These are phyloP conservation scores for Parotia lawesii DNA, from an alignment of 2,113 vertebrate genomes.

Conservation along the genomic window DNA sequence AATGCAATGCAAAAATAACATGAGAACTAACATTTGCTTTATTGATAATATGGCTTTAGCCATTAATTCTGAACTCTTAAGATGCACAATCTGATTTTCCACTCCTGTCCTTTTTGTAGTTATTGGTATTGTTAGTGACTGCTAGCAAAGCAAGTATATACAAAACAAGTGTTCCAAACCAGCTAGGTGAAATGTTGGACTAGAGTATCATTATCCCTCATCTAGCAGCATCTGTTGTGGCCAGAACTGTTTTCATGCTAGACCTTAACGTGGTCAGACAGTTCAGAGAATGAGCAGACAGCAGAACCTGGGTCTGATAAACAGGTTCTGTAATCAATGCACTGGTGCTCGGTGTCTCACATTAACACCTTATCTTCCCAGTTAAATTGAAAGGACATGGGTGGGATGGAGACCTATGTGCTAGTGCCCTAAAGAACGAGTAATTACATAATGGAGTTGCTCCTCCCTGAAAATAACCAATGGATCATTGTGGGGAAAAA, in stretches of 20 bases:
- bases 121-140: not conserved
- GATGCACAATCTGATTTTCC: not conserved
- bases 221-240: not conserved
- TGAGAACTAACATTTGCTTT: not conserved
- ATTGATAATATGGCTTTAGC: not conserved
- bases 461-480: constrained; percentile 47
- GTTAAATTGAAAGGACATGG: not conserved
- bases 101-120: not conserved
- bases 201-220: not conserved
- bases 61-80: not conserved
- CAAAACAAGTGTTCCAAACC: not conserved
- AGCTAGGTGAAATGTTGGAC: not conserved
- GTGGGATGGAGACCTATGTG: constrained; percentile 9
- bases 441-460: not conserved
- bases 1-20: not conserved
- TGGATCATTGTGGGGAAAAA: not conserved
- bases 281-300: not conserved
- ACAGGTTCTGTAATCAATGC: constrained; percentile 7
- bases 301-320: constrained; percentile 4
- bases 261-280: not conserved
- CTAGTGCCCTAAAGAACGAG: constrained; percentile 19
- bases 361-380: not conserved
- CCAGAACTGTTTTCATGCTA: not conserved
- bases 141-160: not conserved
- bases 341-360: not conserved